These are phyloP conservation scores for Laterallus jamaicensis DNA, from an alignment of 2,113 vertebrate species.

Conservation along the genomic window DNA sequence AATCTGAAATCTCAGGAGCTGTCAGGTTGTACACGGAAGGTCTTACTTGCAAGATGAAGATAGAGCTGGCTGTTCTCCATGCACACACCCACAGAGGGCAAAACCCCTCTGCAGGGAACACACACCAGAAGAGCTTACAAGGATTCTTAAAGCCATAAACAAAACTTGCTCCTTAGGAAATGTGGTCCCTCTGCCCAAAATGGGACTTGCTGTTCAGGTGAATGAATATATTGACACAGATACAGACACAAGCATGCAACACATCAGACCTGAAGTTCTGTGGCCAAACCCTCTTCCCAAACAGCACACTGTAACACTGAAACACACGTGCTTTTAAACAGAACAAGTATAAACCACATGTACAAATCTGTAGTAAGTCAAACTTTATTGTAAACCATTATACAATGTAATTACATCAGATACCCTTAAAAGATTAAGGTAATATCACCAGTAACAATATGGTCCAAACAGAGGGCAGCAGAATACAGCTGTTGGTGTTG, in stretches of 20 bases:
- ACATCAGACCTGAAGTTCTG: neutral
- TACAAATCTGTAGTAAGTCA: constrained; percentile 61
- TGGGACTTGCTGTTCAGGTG: neutral
- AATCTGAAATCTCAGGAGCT: neutral
- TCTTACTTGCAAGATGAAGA: neutral
- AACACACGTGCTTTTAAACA: neutral
- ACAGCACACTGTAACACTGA: neutral
- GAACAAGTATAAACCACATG: neutral
- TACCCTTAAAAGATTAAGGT: constrained; percentile 67
- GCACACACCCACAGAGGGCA: neutral
- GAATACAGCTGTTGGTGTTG: constrained; percentile 43
- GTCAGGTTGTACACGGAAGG: neutral
- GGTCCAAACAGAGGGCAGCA: constrained; percentile 46
- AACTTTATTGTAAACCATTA: constrained; percentile 89
- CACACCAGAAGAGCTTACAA: neutral
- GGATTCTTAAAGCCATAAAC: neutral
- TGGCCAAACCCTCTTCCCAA: neutral
- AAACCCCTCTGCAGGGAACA: neutral
- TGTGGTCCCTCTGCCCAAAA: neutral
- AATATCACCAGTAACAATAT: constrained; percentile 54
- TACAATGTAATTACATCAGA: constrained; percentile 74
- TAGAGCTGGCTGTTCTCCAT: neutral
- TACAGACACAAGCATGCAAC: neutral
- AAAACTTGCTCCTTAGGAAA: neutral
- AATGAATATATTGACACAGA: neutral